Evolutionary conservation across 2,888 invertebrate genomes (phyloP).

Genomic region (Acleris literana): DNA sequence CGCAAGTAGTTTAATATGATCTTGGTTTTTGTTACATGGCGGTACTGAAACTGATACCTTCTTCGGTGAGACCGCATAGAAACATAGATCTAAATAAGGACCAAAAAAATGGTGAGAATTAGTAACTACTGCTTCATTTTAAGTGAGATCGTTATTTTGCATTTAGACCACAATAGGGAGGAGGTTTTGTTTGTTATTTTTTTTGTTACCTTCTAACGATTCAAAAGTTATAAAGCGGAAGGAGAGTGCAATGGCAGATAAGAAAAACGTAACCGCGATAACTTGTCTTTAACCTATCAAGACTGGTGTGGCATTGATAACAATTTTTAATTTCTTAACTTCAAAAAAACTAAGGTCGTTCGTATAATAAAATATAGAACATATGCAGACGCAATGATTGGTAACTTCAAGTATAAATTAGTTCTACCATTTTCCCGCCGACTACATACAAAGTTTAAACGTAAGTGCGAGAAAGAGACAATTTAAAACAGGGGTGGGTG

Average conservation of each 20-base stretch:
- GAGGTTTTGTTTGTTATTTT: too few species aligned
- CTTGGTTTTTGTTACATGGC: not conserved
- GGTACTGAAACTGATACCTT: not conserved
- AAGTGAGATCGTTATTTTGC: not conserved
- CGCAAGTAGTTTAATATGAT: not conserved
- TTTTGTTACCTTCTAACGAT: not conserved
- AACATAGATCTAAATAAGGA: too few species aligned
- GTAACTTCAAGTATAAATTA: not conserved
- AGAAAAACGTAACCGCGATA: constrained; percentile 45
- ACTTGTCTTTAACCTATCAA: constrained; percentile 34
- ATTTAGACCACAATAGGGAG: not conserved
- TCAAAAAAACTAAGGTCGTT: not conserved
- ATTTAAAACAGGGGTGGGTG: constrained; percentile 62
- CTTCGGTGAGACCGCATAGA: not conserved
- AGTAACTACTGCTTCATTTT: not conserved
- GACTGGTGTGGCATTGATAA: constrained; percentile 17
- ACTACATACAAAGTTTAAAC: constrained; percentile 38
- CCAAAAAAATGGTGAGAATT: too few species aligned
- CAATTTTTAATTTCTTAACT: constrained; percentile 2
- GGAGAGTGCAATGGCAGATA: constrained; percentile 72
- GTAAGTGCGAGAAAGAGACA: constrained; percentile 59
- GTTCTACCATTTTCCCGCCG: constrained; percentile 49
- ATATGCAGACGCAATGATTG: too few species aligned
- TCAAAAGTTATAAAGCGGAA: constrained; percentile 36
- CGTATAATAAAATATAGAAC: too few species aligned